Evolutionary conservation across 2,888 invertebrate species (phyloP).

Genomic region (Orthonychiurus folsomi): DNA sequence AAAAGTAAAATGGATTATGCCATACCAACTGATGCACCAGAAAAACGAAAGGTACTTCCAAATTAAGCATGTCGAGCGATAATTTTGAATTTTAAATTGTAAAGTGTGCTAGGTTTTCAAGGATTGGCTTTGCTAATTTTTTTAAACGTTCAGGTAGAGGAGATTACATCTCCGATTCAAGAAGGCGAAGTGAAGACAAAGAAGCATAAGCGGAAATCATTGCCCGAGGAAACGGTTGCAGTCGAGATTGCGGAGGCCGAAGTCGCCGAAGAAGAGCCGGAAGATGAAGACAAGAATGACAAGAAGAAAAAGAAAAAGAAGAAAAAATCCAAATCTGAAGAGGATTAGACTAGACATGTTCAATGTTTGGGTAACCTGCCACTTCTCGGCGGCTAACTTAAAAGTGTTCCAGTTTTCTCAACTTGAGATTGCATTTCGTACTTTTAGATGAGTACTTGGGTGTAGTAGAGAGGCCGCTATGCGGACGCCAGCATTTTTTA

Average conservation of each 20-base stretch:
- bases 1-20: slow-evolving; percentile 26
- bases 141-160: slow-evolving; percentile 8
- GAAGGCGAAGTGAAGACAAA: slow-evolving; percentile 23
- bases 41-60: slow-evolving; percentile 32
- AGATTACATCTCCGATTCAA: not conserved
- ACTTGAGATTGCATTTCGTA: too few species aligned
- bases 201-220: slow-evolving; percentile 29
- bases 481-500: too few species aligned
- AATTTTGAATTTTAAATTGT: not conserved
- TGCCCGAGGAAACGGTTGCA: slow-evolving; percentile 21
- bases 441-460: too few species aligned
- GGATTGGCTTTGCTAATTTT: not conserved
- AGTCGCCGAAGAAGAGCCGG: slow-evolving; percentile 43
- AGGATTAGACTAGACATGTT: slow-evolving; percentile 18
- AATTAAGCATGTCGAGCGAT: not conserved
- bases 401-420: too few species aligned
- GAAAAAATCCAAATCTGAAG: slow-evolving; percentile 45
- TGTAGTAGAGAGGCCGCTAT: too few species aligned
- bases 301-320: slow-evolving; percentile 60
- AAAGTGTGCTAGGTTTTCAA: too few species aligned
- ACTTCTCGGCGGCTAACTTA: too few species aligned
- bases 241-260: slow-evolving; percentile 41
- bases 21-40: slow-evolving; percentile 32
- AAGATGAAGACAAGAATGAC: too few species aligned
- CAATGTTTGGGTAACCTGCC: too few species aligned